A percentile compares a stretch with the other conserved stretches of the same genome.
These are phyloP conservation scores for Pleuronectes platessa DNA, from an alignment of 2,113 vertebrate species.

Conservation along the genomic window DNA sequence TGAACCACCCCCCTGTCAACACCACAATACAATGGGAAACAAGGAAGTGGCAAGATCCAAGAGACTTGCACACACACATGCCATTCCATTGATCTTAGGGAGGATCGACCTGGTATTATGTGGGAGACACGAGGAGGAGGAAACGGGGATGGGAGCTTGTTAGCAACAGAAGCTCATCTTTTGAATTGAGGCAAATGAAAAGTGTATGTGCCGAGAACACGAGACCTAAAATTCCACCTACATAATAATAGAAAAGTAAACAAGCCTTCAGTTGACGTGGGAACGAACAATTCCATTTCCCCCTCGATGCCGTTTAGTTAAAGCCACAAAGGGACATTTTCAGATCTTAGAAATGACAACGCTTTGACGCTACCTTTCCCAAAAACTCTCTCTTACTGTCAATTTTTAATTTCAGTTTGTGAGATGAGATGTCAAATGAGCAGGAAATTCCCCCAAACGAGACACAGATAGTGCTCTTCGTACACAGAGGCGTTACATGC, in stretches of 20 bases:
- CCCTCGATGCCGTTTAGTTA: background rate
- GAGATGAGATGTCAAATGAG: constrained; percentile 59
- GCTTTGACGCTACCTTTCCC: constrained; percentile 36
- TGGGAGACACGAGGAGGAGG: constrained; percentile 25
- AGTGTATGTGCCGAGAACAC: background rate
- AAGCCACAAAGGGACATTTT: too few relatives aligned
- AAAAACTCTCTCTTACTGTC: constrained; percentile 59
- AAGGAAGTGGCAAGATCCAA: constrained; percentile 72
- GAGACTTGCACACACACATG: constrained; percentile 60
- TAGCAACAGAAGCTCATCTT: constrained; percentile 40
- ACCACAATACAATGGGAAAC: constrained; percentile 73
- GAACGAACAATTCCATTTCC: background rate
- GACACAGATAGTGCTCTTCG: constrained; percentile 4
- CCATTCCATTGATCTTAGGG: constrained; percentile 70
- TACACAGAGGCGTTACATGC: background rate
- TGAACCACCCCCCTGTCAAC: constrained; percentile 76
- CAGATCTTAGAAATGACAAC: background rate
- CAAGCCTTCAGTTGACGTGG: background rate
- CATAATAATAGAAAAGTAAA: background rate
- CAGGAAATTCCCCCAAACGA: constrained; percentile 68
- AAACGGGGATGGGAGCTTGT: constrained; percentile 19
- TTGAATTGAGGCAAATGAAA: constrained; percentile 34
- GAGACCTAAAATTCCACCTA: background rate
- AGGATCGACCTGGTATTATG: constrained; percentile 60
- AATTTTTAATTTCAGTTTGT: constrained; percentile 46